A percentile compares a stretch with the other conserved stretches of the same genome.
phyloP scores from a whole-genome alignment of 2,888 invertebrate species.

The Platycheirus rosarum region DNA sequence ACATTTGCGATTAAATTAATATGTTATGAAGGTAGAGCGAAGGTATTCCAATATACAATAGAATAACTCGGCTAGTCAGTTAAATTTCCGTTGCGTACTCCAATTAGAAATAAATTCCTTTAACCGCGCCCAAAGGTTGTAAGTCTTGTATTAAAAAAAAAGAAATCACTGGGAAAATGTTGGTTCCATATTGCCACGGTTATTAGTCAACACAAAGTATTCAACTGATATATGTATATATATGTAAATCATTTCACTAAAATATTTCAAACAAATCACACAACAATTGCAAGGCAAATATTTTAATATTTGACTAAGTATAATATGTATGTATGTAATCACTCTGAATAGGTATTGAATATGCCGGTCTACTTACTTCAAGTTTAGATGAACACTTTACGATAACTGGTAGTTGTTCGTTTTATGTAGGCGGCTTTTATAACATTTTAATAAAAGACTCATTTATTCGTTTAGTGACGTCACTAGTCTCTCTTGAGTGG shows the following conservation, averaged over 20 bases:
- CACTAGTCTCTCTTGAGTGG: neutral
- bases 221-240: constrained; percentile 6
- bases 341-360: neutral
- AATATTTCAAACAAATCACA: constrained; percentile 42
- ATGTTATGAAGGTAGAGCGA: no score
- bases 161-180: constrained; percentile 1
- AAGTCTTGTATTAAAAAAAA: constrained; percentile 1
- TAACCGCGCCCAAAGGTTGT: constrained; percentile 20
- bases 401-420: constrained; percentile 76
- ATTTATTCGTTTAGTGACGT: neutral
- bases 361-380: constrained; percentile 58
- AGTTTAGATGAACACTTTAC: constrained; percentile 74
- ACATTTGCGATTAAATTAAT: no score
- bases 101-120: constrained; percentile 7
- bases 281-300: neutral
- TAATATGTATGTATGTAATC: neutral
- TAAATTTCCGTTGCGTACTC: neutral
- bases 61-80: constrained; percentile 13
- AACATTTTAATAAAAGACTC: constrained; percentile 26
- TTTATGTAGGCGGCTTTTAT: constrained; percentile 75
- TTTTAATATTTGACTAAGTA: no score
- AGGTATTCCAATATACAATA: no score
- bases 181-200: neutral
- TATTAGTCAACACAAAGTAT: constrained; percentile 16
- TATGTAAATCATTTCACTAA: constrained; percentile 46